These are phyloP conservation scores for Noturus placidus DNA, from an alignment of 2,113 vertebrate genomes.

Conservation along the genomic window DNA sequence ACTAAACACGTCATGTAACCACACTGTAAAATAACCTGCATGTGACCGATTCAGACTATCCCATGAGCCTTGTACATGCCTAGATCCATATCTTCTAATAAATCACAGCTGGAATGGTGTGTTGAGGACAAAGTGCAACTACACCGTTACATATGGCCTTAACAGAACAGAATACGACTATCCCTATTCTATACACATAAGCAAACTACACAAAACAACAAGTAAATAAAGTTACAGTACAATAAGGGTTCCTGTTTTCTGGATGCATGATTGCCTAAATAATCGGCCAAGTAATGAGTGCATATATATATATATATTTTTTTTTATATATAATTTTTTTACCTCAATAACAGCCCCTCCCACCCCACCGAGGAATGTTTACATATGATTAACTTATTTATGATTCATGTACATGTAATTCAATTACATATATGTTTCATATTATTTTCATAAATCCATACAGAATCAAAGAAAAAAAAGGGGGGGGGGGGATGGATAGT, in stretches of 20 bases:
- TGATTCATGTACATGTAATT: too few species aligned
- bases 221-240: not conserved
- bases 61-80: not conserved
- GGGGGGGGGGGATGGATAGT: too few species aligned
- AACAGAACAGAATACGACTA: not conserved
- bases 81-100: not conserved
- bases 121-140: conserved; percentile 8
- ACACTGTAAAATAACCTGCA: not conserved
- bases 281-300: not conserved
- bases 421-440: too few species aligned
- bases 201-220: not conserved
- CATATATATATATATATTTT: too few species aligned
- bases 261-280: not conserved
- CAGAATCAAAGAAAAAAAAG: too few species aligned
- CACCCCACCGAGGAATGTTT: too few species aligned
- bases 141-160: not conserved
- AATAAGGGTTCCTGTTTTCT: not conserved
- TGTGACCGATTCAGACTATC: not conserved
- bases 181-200: not conserved
- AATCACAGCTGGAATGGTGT: not conserved
- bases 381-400: too few species aligned
- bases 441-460: too few species aligned
- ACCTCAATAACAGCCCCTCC: too few species aligned
- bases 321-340: too few species aligned
- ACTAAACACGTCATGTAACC: not conserved